phyloP scores from a whole-genome alignment of 2,797 vertebrate genomes.

The Gymnocypris eckloni region DNA sequence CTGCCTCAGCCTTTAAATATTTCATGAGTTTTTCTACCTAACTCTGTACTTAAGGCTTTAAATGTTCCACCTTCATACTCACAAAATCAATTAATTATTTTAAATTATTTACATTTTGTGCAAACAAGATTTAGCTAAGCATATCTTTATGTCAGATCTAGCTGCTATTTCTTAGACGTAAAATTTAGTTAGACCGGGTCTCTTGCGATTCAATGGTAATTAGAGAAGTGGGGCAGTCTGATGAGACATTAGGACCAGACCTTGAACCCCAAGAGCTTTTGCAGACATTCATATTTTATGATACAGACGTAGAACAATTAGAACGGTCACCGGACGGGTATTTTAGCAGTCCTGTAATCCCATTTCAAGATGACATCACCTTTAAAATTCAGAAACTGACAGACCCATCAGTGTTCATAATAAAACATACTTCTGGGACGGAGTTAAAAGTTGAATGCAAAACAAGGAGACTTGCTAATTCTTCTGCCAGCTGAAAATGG shows the following conservation, averaged over 20 bases:
- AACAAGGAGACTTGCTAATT: conserved; percentile 19
- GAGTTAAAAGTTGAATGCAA: conserved; percentile 37
- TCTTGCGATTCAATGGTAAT: conserved; percentile 77
- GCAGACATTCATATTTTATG: conserved; percentile 85
- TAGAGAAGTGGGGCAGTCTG: conserved; percentile 78
- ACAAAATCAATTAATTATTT: conserved; percentile 85
- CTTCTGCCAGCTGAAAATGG: conserved; percentile 36
- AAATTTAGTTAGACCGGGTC: conserved; percentile 74
- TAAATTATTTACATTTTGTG: conserved; percentile 84
- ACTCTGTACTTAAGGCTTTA: conserved; percentile 78
- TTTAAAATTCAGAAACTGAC: conserved; percentile 78
- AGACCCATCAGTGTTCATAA: conserved; percentile 78
- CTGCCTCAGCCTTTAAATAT: conserved; percentile 80
- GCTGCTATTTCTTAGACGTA: conserved; percentile 71
- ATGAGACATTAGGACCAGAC: conserved; percentile 77
- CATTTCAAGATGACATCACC: conserved; percentile 79
- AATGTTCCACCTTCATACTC: conserved; percentile 81
- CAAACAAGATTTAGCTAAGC: conserved; percentile 79
- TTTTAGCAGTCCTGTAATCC: conserved; percentile 75
- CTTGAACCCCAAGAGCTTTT: conserved; percentile 79
- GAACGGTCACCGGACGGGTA: conserved; percentile 79
- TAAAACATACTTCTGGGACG: conserved; percentile 32
- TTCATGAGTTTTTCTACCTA: conserved; percentile 80
- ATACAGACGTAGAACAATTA: conserved; percentile 85
- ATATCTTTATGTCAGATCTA: conserved; percentile 73